Evolutionary conservation across 1,140 invertebrate genomes (phyloP).

Genomic region (Trichogramma pretiosum): DNA sequence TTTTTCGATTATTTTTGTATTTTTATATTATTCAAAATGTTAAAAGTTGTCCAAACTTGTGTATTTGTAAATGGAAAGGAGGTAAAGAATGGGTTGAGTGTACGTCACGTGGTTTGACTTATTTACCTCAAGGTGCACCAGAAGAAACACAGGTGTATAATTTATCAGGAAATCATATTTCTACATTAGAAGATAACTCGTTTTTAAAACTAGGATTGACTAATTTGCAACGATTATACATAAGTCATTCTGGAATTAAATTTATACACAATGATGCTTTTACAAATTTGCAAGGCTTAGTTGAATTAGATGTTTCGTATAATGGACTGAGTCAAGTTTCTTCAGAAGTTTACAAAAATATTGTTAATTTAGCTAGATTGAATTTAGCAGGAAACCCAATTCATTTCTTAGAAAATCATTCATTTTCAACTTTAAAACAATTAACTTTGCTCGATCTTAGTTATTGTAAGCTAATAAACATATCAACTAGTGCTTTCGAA

Average conservation of each 20-base stretch:
- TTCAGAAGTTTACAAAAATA: conserved; percentile 62
- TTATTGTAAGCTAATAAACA: conserved; percentile 63
- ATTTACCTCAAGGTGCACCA: conserved; percentile 71
- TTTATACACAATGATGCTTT: conserved; percentile 72
- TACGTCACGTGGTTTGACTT: conserved; percentile 60
- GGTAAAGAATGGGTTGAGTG: conserved; percentile 86
- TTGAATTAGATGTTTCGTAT: conserved; percentile 78
- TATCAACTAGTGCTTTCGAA: conserved; percentile 73
- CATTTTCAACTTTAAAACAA: conserved; percentile 66
- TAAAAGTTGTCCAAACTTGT: conserved; percentile 70
- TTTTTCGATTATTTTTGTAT: too few species aligned
- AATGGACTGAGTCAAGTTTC: conserved; percentile 72
- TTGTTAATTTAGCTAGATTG: conserved; percentile 72
- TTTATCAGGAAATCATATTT: conserved; percentile 71
- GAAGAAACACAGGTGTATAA: conserved; percentile 84
- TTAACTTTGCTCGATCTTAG: conserved; percentile 74
- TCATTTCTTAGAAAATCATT: conserved; percentile 55
- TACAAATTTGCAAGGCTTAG: conserved; percentile 73
- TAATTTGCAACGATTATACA: conserved; percentile 80
- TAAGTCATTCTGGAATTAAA: conserved; percentile 65
- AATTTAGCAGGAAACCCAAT: conserved; percentile 75
- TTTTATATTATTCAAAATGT: too few species aligned
- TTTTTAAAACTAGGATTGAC: conserved; percentile 69
- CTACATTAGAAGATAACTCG: conserved; percentile 62
- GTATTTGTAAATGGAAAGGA: conserved; percentile 84